Evolutionary conservation across 2,888 invertebrate species (phyloP), one percentile per base, ranked within the genome.

Genomic region (Abrostola tripartita): DNA sequence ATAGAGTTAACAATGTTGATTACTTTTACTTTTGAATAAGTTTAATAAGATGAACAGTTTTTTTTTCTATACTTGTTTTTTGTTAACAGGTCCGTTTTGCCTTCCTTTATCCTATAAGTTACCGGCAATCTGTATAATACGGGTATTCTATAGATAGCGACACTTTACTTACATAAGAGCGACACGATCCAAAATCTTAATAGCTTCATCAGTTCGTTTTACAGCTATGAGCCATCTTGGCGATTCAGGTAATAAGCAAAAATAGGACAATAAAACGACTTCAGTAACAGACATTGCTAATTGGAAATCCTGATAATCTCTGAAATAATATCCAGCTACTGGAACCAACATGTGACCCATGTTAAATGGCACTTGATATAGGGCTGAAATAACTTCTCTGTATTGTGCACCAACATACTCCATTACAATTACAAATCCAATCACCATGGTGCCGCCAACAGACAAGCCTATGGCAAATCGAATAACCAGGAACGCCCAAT

Each of bases 361-460:
- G 80, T 96, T 96, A 81, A 96, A 97, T 0, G 96, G 96, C 53
- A 96, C 71, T 87, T 97, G 97, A 83, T 96, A 97, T 0, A 96
- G 80, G 9, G 96, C 96, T 5, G 96, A 95, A 52, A 96, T 90
- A 0, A 91, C 71, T 61, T 95, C 95, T 65, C 96, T 90, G 77
- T 94, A 92, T 71, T 94, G 88, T 0, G 93, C 90, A 0, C 96
- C 96, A 44, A 96, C 95, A 53, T 96, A 94, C 85, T 97, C 97
- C 96, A 97, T 96, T 9, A 96, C 88, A 10, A 96, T 93, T 9
- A 95, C 95, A 64, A 94, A 95, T 7, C 92, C 90, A 7, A 85
- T 88, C 40, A 97, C 96, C 97, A 98, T 98, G 0, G 97, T 97
- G 14, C 98, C 98, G 51, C 97, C 98, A 1, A 97, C 97, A 0